These are phyloP conservation scores for Trichonephila inaurata DNA, from an alignment of 1,140 invertebrate species.

Conservation along the genomic window DNA sequence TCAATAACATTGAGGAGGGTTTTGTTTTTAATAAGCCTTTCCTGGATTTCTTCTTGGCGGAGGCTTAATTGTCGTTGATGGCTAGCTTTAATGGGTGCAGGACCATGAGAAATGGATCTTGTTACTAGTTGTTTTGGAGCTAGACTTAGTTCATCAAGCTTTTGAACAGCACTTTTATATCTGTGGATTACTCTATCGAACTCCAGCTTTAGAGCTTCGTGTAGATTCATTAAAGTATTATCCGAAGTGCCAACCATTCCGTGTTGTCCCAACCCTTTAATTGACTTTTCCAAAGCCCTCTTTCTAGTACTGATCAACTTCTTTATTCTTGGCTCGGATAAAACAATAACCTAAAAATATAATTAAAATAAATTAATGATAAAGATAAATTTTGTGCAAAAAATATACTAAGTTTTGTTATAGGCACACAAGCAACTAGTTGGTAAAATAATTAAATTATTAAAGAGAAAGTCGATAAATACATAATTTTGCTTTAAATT, in stretches of 20 bases:
- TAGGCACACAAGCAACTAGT: no score
- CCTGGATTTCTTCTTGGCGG: conserved; percentile 87
- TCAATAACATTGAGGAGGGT: conserved; percentile 92
- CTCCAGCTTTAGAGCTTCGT: conserved; percentile 85
- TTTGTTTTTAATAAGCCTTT: conserved; percentile 95
- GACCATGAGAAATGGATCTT: conserved; percentile 83
- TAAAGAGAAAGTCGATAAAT: no score
- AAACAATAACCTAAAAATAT: conserved; percentile 81
- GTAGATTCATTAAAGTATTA: conserved; percentile 83
- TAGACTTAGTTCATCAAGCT: conserved; percentile 89
- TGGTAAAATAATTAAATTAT: no score
- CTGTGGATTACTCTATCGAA: conserved; percentile 90
- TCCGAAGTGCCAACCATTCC: conserved; percentile 87
- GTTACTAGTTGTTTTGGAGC: conserved; percentile 80
- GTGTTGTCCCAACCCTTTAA: conserved; percentile 92
- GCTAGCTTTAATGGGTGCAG: conserved; percentile 90
- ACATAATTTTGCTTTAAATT: no score
- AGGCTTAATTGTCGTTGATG: conserved; percentile 93
- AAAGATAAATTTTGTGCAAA: background rate
- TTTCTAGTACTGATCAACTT: conserved; percentile 85
- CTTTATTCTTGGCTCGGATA: conserved; percentile 83
- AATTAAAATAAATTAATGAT: background rate
- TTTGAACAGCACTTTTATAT: conserved; percentile 92
- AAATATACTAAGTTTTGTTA: no score
- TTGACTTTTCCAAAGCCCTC: conserved; percentile 88